phyloP scores from a whole-genome alignment of 35 echinoderm and acorn worm genomes.

The Amphiura filiformis region DNA sequence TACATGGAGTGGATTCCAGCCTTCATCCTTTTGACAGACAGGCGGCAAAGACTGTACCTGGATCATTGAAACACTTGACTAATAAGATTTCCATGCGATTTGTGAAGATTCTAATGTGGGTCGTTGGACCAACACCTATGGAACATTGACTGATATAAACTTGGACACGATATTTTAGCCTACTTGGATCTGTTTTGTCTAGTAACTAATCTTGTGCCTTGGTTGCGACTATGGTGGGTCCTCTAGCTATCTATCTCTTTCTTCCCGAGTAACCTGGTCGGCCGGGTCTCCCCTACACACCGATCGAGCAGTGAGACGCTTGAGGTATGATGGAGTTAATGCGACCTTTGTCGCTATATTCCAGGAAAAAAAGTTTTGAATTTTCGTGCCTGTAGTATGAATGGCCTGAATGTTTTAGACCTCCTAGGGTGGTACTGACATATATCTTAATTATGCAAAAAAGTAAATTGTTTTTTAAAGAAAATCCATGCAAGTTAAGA shows the following conservation, averaged over 20 bases:
- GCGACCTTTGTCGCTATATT: not conserved
- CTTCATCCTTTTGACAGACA: too few relatives aligned
- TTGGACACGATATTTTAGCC: too few relatives aligned
- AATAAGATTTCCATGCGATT: too few relatives aligned
- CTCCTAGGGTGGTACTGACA: not conserved
- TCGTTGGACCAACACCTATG: too few relatives aligned
- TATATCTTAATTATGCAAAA: not conserved
- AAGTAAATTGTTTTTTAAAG: not conserved
- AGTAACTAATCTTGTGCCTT: not conserved
- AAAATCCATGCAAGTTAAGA: too few relatives aligned
- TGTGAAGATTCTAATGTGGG: too few relatives aligned
- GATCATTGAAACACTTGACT: too few relatives aligned
- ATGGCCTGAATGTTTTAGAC: slow-evolving; percentile 7
- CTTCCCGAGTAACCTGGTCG: slow-evolving; percentile 7
- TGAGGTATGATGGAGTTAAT: slow-evolving; percentile 5
- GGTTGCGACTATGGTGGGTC: not conserved
- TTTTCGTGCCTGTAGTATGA: not conserved
- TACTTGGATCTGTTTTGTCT: too few relatives aligned
- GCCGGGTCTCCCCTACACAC: not conserved
- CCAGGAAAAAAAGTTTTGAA: not conserved
- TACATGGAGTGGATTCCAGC: too few relatives aligned
- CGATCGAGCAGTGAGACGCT: not conserved
- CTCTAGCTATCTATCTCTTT: slow-evolving; percentile 14
- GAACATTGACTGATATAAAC: too few relatives aligned
- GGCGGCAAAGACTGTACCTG: too few relatives aligned